These are phyloP conservation scores for Ciconia boyciana DNA, from an alignment of 2,113 vertebrate genomes.

Conservation along the genomic window DNA sequence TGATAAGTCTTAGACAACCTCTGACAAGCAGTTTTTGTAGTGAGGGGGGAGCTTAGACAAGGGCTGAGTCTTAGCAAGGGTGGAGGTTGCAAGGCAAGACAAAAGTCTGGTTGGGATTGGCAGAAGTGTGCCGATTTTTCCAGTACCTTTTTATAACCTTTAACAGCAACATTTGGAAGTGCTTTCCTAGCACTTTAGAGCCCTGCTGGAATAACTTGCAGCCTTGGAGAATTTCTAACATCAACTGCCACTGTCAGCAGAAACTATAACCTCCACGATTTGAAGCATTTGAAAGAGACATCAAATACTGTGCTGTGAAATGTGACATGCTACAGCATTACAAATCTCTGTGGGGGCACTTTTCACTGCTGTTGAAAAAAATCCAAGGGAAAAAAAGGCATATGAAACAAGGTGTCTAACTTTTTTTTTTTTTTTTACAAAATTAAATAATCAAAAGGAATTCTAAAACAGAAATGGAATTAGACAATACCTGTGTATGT, in stretches of 20 bases:
- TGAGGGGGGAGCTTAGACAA: background rate
- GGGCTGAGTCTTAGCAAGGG: background rate
- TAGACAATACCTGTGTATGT: background rate
- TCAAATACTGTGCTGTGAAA: background rate
- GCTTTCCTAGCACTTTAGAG: background rate
- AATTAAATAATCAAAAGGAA: background rate
- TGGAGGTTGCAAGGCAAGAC: background rate
- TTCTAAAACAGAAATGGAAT: background rate
- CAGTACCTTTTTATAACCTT: background rate
- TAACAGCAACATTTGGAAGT: background rate
- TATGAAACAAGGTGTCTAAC: background rate
- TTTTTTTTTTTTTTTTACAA: background rate
- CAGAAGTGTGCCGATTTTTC: background rate
- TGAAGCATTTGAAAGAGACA: background rate
- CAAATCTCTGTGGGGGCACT: fast-evolving
- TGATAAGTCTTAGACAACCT: background rate
- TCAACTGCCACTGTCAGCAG: background rate
- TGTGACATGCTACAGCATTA: fast-evolving
- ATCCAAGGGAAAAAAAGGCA: background rate
- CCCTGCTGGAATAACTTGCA: background rate
- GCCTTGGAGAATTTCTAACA: background rate
- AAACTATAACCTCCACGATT: background rate
- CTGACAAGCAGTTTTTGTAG: background rate
- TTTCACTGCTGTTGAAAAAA: background rate
- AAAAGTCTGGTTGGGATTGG: background rate